A percentile compares a stretch with the other conserved stretches of the same genome.
These are phyloP conservation scores for Pseudocheirus occidentalis DNA, from an alignment of 2,797 vertebrate species.

Conservation along the genomic window DNA sequence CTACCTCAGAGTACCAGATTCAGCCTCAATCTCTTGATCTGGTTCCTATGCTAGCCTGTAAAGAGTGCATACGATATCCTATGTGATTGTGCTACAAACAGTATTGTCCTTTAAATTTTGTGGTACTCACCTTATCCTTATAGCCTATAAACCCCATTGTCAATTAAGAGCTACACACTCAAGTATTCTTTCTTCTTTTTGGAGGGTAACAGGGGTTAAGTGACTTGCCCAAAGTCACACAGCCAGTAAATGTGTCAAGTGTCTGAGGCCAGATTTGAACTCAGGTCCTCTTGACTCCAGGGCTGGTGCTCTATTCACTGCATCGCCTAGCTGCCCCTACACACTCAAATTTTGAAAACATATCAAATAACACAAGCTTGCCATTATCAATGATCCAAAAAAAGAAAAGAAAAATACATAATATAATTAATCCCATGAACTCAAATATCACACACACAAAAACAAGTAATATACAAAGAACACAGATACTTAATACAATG, in stretches of 20 bases:
- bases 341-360: conserved; percentile 52
- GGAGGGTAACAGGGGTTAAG: too few species aligned
- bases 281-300: too few species aligned
- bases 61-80: conserved; percentile 25
- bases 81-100: conserved; percentile 43
- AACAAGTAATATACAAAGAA: neutral
- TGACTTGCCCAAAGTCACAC: too few species aligned
- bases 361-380: conserved; percentile 49
- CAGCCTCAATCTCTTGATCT: conserved; percentile 26
- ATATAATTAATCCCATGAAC: conserved; percentile 48
- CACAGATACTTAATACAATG: conserved; percentile 59
- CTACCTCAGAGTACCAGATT: neutral
- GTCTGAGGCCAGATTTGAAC: too few species aligned
- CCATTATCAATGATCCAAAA: conserved; percentile 66
- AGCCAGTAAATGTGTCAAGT: too few species aligned
- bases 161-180: conserved; percentile 44
- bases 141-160: conserved; percentile 53
- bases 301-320: too few species aligned
- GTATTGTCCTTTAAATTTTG: conserved; percentile 53
- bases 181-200: too few species aligned
- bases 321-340: too few species aligned
- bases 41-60: conserved; percentile 16
- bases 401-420: conserved; percentile 56
- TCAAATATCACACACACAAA: conserved; percentile 63
- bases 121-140: conserved; percentile 53